Evolutionary conservation across 2,797 vertebrate species (phyloP).

Genomic region (Pangasius sanitwongsei): DNA sequence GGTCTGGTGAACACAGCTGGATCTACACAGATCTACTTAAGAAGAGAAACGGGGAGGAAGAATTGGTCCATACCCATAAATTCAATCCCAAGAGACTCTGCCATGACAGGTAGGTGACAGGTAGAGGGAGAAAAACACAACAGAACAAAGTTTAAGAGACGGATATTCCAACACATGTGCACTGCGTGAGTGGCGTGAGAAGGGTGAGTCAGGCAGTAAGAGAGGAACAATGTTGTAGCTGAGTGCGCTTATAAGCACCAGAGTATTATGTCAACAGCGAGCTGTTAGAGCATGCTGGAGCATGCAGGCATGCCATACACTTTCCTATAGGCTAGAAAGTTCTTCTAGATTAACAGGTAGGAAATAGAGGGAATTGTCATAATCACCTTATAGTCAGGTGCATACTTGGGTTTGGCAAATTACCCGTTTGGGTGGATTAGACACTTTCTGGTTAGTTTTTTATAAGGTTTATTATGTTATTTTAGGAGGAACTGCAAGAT

Average conservation of each 20-base stretch:
- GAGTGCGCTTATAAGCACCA: conserved; percentile 42
- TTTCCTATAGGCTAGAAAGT: conserved; percentile 39
- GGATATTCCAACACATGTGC: conserved; percentile 69
- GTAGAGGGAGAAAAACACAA: conserved; percentile 71
- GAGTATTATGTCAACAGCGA: conserved; percentile 58
- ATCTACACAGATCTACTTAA: conserved; percentile 73
- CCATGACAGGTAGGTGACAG: conserved; percentile 86
- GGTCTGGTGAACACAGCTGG: conserved; percentile 71
- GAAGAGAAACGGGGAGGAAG: conserved; percentile 81
- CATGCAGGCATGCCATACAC: conserved; percentile 54
- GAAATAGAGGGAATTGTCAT: conserved; percentile 40
- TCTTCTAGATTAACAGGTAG: conserved; percentile 46
- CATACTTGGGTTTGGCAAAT: conserved; percentile 17
- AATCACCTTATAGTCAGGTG: conserved; percentile 35
- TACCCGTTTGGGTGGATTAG: conserved; percentile 18
- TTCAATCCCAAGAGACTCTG: conserved; percentile 99
- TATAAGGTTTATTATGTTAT: conserved; percentile 1
- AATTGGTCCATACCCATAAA: conserved; percentile 97
- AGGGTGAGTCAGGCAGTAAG: conserved; percentile 55
- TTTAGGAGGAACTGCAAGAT: background rate
- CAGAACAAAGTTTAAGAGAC: conserved; percentile 81
- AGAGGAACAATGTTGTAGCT: conserved; percentile 54
- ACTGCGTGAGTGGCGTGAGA: conserved; percentile 65
- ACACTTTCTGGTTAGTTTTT: conserved; percentile 51
- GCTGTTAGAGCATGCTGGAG: conserved; percentile 67